A percentile compares a stretch with the other conserved stretches of the same genome.
phyloP scores from a whole-genome alignment of 53 echinoderm and acorn worm species.

The Patiria pectinifera region DNA sequence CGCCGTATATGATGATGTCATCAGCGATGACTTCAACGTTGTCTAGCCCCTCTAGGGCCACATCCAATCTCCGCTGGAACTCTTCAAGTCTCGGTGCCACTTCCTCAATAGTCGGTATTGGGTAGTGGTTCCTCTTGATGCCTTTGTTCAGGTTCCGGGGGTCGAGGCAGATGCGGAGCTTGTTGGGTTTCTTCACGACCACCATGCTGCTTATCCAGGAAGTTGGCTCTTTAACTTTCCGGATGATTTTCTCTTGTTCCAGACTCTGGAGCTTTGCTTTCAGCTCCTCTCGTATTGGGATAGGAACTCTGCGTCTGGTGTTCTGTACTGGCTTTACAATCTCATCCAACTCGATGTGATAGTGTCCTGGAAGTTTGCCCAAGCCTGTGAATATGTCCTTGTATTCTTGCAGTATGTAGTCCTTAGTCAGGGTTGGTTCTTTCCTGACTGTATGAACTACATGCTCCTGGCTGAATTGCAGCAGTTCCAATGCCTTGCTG shows the following conservation, averaged over 20 bases:
- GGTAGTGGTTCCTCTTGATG: constrained; percentile 24
- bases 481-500: not conserved
- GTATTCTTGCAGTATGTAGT: constrained; percentile 25
- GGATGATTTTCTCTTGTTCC: constrained; percentile 31
- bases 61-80: constrained; percentile 59
- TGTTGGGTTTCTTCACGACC: constrained; percentile 12
- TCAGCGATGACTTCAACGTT: constrained; percentile 59
- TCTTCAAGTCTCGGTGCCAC: constrained; percentile 43
- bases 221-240: constrained; percentile 46
- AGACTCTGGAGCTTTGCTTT: constrained; percentile 40
- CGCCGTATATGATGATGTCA: constrained; percentile 52
- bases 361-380: not conserved
- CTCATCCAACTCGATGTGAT: not conserved
- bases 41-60: constrained; percentile 32
- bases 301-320: constrained; percentile 37
- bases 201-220: not conserved
- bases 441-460: constrained; percentile 10
- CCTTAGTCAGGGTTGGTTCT: not conserved
- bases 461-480: constrained; percentile 8
- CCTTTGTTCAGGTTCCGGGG: constrained; percentile 40
- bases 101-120: constrained; percentile 33
- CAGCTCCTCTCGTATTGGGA: constrained; percentile 43
- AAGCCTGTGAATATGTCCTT: constrained; percentile 26
- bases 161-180: constrained; percentile 36
- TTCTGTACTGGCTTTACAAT: constrained; percentile 5